Conservation (phyloP, 2,888 invertebrate genomes). For the Oxyteleia sp. region DNA sequence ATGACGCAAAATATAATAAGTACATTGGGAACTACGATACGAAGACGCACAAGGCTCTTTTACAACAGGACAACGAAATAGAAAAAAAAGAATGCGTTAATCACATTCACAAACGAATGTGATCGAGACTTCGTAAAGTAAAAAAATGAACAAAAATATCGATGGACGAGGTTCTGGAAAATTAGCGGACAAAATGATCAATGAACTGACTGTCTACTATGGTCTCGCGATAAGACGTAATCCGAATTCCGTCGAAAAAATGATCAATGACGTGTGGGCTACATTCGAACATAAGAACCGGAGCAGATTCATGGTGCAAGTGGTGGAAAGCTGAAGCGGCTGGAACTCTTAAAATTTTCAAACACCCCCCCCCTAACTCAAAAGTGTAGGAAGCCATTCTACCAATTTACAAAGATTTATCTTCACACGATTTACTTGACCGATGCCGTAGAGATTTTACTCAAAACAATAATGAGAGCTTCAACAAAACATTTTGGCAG, state of each 20-base stretch:
- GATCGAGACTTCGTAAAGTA: constrained; percentile 1
- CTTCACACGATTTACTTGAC: neutral
- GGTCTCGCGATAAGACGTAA: neutral
- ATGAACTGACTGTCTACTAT: neutral
- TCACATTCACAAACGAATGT: neutral
- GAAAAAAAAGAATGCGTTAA: neutral
- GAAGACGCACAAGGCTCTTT: constrained; percentile 28
- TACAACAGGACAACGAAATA: constrained; percentile 1
- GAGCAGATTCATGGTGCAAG: constrained; percentile 6
- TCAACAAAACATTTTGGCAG: constrained; percentile 14
- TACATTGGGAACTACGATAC: constrained; percentile 62
- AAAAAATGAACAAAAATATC: neutral
- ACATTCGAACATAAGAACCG: neutral
- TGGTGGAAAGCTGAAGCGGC: constrained; percentile 1
- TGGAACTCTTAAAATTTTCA: constrained; percentile 1
- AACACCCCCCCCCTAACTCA: constrained; percentile 1
- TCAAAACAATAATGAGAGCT: constrained; percentile 1
- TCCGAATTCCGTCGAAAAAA: constrained; percentile 1
- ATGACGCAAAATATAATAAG: constrained; percentile 32
- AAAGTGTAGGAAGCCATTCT: constrained; percentile 6
- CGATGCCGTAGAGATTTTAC: neutral
- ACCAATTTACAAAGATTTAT: neutral
- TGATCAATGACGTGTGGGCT: constrained; percentile 14
- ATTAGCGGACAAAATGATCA: neutral
- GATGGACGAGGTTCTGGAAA: neutral